A percentile compares a stretch with the other conserved stretches of the same genome.
phyloP scores from a whole-genome alignment of 2,113 vertebrate species.

The Narcine bancroftii region DNA sequence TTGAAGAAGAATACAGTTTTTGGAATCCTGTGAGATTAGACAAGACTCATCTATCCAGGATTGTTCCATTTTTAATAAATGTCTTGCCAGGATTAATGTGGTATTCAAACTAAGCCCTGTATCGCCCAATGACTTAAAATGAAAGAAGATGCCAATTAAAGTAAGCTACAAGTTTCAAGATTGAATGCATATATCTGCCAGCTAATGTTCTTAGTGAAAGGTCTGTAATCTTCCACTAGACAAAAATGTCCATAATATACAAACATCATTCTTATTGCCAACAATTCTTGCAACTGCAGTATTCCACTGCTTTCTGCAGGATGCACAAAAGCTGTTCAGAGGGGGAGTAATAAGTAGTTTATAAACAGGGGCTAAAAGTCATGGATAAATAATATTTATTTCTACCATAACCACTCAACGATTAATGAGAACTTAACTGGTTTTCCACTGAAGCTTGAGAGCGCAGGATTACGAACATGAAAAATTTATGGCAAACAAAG shows the following conservation, averaged over 20 bases:
- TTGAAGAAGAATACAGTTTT: not conserved
- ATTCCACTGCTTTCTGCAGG: not conserved
- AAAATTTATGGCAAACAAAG: not conserved
- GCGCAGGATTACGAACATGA: not conserved
- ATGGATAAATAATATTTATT: not conserved
- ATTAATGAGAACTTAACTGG: not conserved
- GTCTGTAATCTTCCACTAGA: too few species aligned
- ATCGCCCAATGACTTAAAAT: not conserved
- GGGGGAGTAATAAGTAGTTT: not conserved
- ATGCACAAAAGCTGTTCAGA: not conserved
- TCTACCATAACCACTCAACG: constrained; percentile 7
- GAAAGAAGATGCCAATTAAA: not conserved
- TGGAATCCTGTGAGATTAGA: not conserved
- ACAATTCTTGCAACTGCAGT: not conserved
- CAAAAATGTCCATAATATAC: not conserved
- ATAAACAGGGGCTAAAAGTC: not conserved
- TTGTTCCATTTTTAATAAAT: not conserved
- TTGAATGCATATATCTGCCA: not conserved
- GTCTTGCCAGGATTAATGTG: not conserved
- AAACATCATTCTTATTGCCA: not conserved
- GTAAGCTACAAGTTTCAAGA: not conserved
- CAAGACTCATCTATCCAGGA: not conserved
- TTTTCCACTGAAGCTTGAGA: not conserved
- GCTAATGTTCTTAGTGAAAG: not conserved
- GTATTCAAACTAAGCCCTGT: not conserved